Evolutionary conservation across 2,888 invertebrate genomes (phyloP).

Genomic region (Xestoiulus laeticollis): DNA sequence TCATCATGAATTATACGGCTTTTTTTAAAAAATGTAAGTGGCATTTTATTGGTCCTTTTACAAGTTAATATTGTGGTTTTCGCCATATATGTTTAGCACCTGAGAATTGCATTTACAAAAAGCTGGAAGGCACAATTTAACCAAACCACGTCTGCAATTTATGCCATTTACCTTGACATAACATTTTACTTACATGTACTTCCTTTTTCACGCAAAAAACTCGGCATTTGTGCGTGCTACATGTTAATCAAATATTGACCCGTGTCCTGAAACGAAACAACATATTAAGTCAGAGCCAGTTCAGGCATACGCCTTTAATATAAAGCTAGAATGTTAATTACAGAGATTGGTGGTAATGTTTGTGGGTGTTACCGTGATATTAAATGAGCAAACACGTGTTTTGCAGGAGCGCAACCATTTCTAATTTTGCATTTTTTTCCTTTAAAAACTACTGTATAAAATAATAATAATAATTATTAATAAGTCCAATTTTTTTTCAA

Average conservation of each 20-base stretch:
- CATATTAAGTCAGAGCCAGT: not conserved
- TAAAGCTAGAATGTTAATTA: not conserved
- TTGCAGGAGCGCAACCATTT: no score
- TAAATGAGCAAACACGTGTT: not conserved
- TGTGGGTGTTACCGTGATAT: not conserved
- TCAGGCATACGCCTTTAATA: not conserved
- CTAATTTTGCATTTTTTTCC: no score
- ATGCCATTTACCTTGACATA: not conserved
- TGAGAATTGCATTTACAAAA: not conserved
- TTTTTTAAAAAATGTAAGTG: no score
- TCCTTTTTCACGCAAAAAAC: not conserved
- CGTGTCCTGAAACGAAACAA: not conserved
- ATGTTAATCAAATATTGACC: not conserved
- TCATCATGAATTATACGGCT: no score
- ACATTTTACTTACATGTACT: not conserved
- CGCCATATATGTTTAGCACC: not conserved
- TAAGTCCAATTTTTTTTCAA: no score
- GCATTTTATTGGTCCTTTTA: no score
- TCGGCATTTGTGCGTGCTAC: not conserved
- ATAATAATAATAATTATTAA: no score
- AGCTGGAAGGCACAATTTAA: not conserved
- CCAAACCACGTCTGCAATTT: not conserved
- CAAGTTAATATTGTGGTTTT: not conserved
- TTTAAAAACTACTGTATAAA: no score
- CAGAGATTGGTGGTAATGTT: not conserved